These are phyloP conservation scores for Arctocebus calabarensis DNA, from an alignment of 2,797 vertebrate genomes.

Conservation along the genomic window DNA sequence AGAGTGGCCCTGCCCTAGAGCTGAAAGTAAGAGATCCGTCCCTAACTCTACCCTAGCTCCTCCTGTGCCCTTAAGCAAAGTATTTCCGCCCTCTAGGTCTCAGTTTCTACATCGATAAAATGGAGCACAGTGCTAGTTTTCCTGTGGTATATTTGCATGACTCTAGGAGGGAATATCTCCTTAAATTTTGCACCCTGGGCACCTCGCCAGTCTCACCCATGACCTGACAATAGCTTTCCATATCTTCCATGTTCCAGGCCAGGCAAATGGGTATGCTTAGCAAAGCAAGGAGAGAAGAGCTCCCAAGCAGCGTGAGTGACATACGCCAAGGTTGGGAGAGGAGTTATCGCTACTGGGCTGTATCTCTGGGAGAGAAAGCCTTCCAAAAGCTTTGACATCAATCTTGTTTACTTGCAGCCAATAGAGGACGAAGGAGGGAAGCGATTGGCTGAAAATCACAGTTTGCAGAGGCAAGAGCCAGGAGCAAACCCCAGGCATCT, in stretches of 20 bases:
- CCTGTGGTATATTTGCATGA: neutral
- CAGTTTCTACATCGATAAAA: neutral
- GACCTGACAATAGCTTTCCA: rapidly evolving
- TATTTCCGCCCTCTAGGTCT: neutral
- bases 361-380: neutral
- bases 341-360: neutral
- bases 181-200: neutral
- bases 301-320: neutral
- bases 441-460: neutral
- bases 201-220: neutral
- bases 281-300: neutral
- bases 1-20: neutral
- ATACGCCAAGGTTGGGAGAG: neutral
- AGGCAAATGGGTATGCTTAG: neutral
- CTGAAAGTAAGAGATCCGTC: neutral
- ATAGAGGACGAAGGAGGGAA: neutral
- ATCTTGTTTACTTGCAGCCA: neutral
- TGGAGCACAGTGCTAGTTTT: neutral
- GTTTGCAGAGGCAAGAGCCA: neutral
- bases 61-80: neutral
- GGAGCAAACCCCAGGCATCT: neutral
- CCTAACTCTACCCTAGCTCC: neutral
- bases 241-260: neutral
- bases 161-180: rapidly evolving
- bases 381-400: neutral